phyloP scores from a whole-genome alignment of 2,113 vertebrate genomes.

The Choloepus hoffmanni region DNA sequence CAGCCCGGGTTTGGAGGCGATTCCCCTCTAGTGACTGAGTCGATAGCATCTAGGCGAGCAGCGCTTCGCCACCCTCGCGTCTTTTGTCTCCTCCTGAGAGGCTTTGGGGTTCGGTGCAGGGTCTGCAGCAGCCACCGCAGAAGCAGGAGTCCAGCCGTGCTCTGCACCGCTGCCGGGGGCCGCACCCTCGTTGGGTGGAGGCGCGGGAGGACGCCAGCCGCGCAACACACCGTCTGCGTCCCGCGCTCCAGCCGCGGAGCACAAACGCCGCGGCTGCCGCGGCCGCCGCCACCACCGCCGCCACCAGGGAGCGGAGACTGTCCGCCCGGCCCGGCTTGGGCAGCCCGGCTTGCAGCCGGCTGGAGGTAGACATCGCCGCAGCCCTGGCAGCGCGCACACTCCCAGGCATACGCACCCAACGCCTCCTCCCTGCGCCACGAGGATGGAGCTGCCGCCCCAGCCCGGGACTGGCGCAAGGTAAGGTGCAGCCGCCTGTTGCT shows the following conservation, averaged over 20 bases:
- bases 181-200: slow-evolving; percentile 63
- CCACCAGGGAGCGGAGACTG: slow-evolving; percentile 18
- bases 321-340: neutral
- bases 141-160: slow-evolving; percentile 53
- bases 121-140: slow-evolving; percentile 72
- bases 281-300: neutral
- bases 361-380: slow-evolving; percentile 50
- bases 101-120: slow-evolving; percentile 35
- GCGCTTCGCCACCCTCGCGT: slow-evolving; percentile 48
- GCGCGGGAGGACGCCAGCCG: slow-evolving; percentile 66
- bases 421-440: slow-evolving; percentile 67
- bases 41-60: slow-evolving; percentile 9
- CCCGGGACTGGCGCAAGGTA: slow-evolving; percentile 78
- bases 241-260: slow-evolving; percentile 54
- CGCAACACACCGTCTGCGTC: slow-evolving; percentile 71
- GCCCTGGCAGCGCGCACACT: slow-evolving; percentile 54
- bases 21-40: slow-evolving; percentile 60
- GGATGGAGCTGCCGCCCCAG: slow-evolving; percentile 75
- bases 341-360: neutral
- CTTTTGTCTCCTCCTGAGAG: slow-evolving; percentile 76
- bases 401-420: slow-evolving; percentile 52
- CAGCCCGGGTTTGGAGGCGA: slow-evolving; percentile 62
- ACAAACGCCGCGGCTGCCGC: neutral
- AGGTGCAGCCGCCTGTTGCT: slow-evolving; percentile 84
- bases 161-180: slow-evolving; percentile 35